These are phyloP conservation scores for Folsomia candida DNA, from an alignment of 2,888 invertebrate genomes.

Conservation along the genomic window DNA sequence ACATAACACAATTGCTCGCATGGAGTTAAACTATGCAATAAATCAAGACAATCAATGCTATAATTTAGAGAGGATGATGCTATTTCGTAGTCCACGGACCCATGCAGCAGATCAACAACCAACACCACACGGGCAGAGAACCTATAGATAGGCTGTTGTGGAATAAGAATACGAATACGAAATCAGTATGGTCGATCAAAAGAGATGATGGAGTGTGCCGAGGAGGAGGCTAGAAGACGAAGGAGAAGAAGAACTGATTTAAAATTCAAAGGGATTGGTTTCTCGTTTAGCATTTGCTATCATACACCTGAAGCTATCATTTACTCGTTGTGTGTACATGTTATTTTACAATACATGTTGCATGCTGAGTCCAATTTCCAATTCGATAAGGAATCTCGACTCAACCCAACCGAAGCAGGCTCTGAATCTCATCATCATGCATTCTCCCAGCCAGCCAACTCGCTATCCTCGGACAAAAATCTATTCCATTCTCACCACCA, in stretches of 20 bases:
- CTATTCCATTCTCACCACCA: not conserved
- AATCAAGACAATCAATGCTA: not conserved
- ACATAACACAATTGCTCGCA: too few species aligned
- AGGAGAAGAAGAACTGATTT: too few species aligned
- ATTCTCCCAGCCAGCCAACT: not conserved
- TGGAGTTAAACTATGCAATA: too few species aligned
- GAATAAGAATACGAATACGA: not conserved
- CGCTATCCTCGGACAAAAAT: not conserved
- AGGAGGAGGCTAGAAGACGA: conserved; percentile 1
- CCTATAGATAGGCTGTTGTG: not conserved
- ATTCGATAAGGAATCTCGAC: conserved; percentile 5
- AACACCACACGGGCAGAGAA: not conserved
- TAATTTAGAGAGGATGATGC: not conserved
- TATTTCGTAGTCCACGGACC: not conserved
- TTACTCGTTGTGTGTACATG: not conserved
- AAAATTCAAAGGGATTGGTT: conserved; percentile 8
- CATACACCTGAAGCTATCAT: conserved; percentile 1
- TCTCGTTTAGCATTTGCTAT: conserved; percentile 1
- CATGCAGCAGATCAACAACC: not conserved
- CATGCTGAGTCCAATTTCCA: conserved; percentile 4
- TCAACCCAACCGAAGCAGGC: not conserved
- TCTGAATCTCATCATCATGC: not conserved
- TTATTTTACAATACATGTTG: conserved; percentile 4
- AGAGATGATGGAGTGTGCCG: not conserved
- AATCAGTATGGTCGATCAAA: not conserved